These are phyloP conservation scores for Eupsilia transversa DNA, from an alignment of 2,888 invertebrate species.

Conservation along the genomic window DNA sequence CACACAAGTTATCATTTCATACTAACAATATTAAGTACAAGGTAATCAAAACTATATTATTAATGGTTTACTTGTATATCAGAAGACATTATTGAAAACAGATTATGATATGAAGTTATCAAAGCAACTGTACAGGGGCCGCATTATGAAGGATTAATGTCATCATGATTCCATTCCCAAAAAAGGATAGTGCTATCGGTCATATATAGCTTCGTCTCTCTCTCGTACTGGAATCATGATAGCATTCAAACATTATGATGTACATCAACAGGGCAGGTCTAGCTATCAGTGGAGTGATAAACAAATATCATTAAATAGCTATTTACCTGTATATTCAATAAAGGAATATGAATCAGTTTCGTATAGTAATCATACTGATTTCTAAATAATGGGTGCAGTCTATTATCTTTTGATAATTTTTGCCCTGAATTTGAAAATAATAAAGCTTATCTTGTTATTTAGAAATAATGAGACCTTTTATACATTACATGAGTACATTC, in stretches of 20 bases:
- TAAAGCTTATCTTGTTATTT: constrained; percentile 16
- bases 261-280: not conserved
- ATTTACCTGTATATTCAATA: constrained; percentile 31
- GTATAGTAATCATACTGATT: constrained; percentile 3
- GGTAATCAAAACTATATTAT: constrained; percentile 32
- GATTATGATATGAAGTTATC: constrained; percentile 60
- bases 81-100: constrained; percentile 51
- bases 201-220: too few species aligned
- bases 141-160: too few species aligned
- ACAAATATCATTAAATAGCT: constrained; percentile 43
- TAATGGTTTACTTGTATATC: constrained; percentile 14
- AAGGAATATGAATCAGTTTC: constrained; percentile 31
- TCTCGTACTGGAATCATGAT: too few species aligned
- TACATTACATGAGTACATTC: not conserved
- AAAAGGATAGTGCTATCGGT: too few species aligned
- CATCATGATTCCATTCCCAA: too few species aligned
- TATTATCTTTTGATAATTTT: constrained; percentile 18
- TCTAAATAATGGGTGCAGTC: constrained; percentile 26
- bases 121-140: constrained; percentile 5
- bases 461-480: constrained; percentile 6
- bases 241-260: too few species aligned
- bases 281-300: constrained; percentile 61
- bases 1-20: constrained; percentile 7
- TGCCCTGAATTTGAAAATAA: constrained; percentile 27
- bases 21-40: constrained; percentile 25